phyloP scores from a whole-genome alignment of 1,140 invertebrate species.

The Drosophila tsacasi region DNA sequence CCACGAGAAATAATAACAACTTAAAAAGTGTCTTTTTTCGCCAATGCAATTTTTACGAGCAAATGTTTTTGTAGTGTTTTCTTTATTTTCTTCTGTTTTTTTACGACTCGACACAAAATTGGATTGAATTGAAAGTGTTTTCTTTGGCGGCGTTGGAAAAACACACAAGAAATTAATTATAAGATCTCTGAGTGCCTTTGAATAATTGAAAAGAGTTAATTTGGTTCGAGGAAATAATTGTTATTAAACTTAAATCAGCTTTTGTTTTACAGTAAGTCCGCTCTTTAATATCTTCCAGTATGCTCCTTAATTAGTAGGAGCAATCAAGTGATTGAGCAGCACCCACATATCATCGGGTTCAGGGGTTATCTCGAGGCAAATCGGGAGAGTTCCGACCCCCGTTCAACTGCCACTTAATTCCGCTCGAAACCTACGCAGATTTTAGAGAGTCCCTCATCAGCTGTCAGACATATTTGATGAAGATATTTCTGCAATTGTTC shows the following conservation, averaged over 20 bases:
- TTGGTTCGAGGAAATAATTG: not conserved
- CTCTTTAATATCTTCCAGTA: not conserved
- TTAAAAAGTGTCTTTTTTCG: constrained; percentile 38
- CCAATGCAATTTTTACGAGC: constrained; percentile 32
- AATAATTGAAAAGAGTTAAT: constrained; percentile 3
- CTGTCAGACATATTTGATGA: constrained; percentile 67
- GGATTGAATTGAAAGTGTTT: constrained; percentile 18
- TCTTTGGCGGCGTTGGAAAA: constrained; percentile 14
- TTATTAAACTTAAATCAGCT: not conserved
- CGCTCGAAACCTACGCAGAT: constrained; percentile 43
- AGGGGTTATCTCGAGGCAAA: constrained; percentile 14
- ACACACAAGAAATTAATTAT: constrained; percentile 24
- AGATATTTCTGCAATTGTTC: constrained; percentile 45
- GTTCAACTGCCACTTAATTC: constrained; percentile 49
- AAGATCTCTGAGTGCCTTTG: not conserved
- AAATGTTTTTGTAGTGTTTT: constrained; percentile 42
- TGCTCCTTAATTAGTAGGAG: constrained; percentile 24
- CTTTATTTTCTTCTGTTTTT: constrained; percentile 14
- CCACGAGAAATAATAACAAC: constrained; percentile 32
- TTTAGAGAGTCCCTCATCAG: constrained; percentile 58
- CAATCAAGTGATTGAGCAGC: constrained; percentile 41
- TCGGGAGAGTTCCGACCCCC: constrained; percentile 3
- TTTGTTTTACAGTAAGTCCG: not conserved
- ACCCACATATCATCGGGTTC: constrained; percentile 21
- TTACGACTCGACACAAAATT: constrained; percentile 9